These are phyloP conservation scores for Anthoscopus minutus DNA, from an alignment of 2,113 vertebrate species.

Conservation along the genomic window DNA sequence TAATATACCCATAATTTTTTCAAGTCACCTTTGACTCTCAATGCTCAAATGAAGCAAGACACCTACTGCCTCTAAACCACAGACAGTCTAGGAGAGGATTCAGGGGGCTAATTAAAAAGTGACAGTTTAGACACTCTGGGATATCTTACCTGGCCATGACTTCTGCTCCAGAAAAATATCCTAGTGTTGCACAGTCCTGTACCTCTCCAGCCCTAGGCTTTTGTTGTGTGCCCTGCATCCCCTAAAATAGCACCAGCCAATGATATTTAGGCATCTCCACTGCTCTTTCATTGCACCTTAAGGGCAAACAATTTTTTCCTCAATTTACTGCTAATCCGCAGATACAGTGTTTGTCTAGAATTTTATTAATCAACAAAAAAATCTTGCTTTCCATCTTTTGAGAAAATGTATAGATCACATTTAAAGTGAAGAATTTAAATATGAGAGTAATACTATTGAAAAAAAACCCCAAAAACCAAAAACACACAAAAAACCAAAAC, in stretches of 20 bases:
- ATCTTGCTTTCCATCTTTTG: background rate
- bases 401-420: background rate
- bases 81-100: background rate
- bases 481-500: background rate
- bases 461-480: background rate
- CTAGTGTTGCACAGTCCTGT: fast-evolving
- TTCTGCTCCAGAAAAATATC: background rate
- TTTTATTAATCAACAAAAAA: background rate
- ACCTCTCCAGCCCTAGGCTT: background rate
- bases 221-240: background rate
- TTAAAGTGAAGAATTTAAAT: background rate
- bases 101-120: background rate
- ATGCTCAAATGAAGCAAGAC: background rate
- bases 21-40: background rate
- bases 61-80: background rate
- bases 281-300: background rate
- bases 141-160: background rate
- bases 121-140: background rate
- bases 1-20: background rate
- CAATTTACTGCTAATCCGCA: background rate
- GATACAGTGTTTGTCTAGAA: background rate
- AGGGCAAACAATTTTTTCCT: background rate
- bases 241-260: background rate
- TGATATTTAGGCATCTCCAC: background rate
- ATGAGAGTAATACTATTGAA: background rate